Base-by-base conservation (phyloP, 2,888 invertebrate species). In the Cephalotes varians region DNA sequence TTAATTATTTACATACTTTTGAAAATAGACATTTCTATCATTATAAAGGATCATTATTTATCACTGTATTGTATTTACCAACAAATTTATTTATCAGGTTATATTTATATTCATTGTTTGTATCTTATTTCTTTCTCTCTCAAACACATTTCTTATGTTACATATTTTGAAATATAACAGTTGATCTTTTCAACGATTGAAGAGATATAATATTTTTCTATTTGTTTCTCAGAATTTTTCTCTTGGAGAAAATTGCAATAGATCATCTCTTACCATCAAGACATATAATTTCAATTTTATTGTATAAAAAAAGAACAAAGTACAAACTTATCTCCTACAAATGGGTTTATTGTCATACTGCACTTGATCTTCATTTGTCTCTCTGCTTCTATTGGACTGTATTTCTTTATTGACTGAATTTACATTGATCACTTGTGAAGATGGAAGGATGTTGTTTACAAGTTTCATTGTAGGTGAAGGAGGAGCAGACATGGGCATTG, bases 331-430 rank as follows among this genome's bases (percentile, higher is more conserved):
- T 91, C 65, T 85, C 81, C 74, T 87, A 86, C 80, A 85, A 74
- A 82, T 81, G 62, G 76, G 67, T 84, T 90, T 86, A 80, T 47
- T 87, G 49, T 91, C 91, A 72, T 87, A 90, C 72, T 91, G 88
- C 85, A 87, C 90, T 85, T 67, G 85, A 49, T 91, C 88, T 69
- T 80, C 84, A 10, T 91, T 90, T n/a, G 80, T 71, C 44, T 90
- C 89, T 74, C 86, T 82, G 73, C 51, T 87, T 81, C 83, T 86
- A 7, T 84, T 83, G 72, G 81, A 31, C 44, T 90, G 77, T 4
- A 60, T 71, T 56, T 91, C 87, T 25, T 90, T 88, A 5, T 84
- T 86, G 18, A 80, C 83, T 49, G 85, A 85, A 86, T 90, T 91
- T 34, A 54, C 67, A 51, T 87, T 76, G 82, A 49, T 85, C 37